Conservation (phyloP, 92 coral and sea anemone species). For the Palythoa caribaeorum region DNA sequence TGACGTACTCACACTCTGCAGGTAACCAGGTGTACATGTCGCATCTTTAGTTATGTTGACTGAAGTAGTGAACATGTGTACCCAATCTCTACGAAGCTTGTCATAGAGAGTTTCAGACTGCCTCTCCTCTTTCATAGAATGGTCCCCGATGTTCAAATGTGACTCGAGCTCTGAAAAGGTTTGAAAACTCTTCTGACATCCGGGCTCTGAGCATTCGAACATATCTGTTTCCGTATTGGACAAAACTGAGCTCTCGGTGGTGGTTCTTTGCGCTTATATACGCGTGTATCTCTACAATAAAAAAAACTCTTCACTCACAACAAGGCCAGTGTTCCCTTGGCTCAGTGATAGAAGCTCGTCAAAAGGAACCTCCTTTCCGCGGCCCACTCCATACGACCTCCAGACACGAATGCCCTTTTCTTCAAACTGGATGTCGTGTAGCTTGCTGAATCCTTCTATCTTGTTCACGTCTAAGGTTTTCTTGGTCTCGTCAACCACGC, state of each 20-base stretch:
- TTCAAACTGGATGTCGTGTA: constrained; percentile 41
- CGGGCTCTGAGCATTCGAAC: constrained; percentile 65
- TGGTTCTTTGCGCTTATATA: background rate
- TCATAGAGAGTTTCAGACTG: constrained; percentile 31
- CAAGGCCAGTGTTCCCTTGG: background rate
- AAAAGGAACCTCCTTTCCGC: background rate
- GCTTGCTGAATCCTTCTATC: constrained; percentile 41
- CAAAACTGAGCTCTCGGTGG: background rate
- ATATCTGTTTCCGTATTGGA: constrained; percentile 16
- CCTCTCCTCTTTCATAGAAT: constrained; percentile 32
- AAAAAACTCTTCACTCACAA: background rate
- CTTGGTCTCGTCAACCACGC: constrained; percentile 18
- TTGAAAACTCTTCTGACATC: constrained; percentile 44
- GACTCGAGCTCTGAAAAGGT: constrained; percentile 59
- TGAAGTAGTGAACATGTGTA: constrained; percentile 26
- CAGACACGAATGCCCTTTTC: constrained; percentile 14
- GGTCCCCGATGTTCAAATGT: constrained; percentile 53
- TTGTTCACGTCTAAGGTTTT: constrained; percentile 38
- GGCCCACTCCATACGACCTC: constrained; percentile 45
- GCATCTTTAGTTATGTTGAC: too few relatives aligned
- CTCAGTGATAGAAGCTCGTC: background rate
- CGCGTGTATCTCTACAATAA: background rate
- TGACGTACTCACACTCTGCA: background rate
- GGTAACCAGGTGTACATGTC: too few relatives aligned
- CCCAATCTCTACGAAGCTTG: constrained; percentile 58